Evolutionary conservation across 1,140 invertebrate genomes (phyloP).

Genomic region (Argopecten irradians): DNA sequence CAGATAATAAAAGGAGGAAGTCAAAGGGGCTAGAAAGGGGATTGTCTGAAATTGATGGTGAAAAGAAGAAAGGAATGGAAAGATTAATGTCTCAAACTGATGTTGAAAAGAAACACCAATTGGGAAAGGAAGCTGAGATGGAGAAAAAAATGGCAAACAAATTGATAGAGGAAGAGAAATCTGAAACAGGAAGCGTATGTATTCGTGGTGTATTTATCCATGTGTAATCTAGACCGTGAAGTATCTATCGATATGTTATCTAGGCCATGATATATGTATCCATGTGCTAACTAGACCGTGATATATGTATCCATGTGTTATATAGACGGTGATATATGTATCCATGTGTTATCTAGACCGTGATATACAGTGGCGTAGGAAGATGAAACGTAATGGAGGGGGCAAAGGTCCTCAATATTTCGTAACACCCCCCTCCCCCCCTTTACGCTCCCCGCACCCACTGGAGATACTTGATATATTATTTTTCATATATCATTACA

Average conservation of each 20-base stretch:
- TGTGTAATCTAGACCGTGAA: not conserved
- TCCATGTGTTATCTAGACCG: no score
- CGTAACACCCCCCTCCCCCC: no score
- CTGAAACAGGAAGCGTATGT: constrained; percentile 61
- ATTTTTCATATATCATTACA: no score
- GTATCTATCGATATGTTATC: not conserved
- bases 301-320: no score
- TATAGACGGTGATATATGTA: no score
- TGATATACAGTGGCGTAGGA: no score
- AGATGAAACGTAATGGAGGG: no score
- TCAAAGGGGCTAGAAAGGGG: constrained; percentile 17
- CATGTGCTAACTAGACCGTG: no score
- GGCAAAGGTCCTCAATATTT: no score
- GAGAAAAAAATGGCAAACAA: constrained; percentile 44
- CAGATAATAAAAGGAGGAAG: constrained; percentile 33
- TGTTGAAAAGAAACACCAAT: constrained; percentile 24
- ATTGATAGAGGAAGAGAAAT: constrained; percentile 66
- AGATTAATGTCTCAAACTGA: not conserved
- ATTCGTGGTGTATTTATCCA: not conserved
- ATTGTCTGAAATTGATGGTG: not conserved
- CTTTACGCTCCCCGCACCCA: no score
- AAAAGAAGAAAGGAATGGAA: constrained; percentile 13
- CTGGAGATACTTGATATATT: no score
- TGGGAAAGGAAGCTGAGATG: constrained; percentile 30
- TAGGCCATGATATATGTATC: no score